Evolutionary conservation across 2,888 invertebrate genomes (phyloP), one percentile per base, ranked within the genome.

Genomic region (Ophion slaviceki): DNA sequence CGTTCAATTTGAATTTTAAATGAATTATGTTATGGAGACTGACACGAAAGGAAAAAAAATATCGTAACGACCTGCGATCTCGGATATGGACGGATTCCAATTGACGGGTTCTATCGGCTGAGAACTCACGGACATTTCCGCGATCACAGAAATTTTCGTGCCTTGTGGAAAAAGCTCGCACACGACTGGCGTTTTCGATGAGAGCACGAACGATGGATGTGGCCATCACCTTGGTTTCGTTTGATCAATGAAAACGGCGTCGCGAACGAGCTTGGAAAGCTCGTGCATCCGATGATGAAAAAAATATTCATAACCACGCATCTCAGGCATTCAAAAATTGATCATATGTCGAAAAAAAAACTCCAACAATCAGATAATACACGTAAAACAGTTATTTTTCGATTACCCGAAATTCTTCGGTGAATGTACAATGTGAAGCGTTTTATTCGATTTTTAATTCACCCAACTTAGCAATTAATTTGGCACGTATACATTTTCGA

Each of bases 21-120:
- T 57, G 7, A 28, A 64, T 53, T 47, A 1, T 79, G 53, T 66
- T 20, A 20, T 40, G 10, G 11, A 40, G 28, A 70, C n/a, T 57
- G 14, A 45, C 10, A 6, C 2, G 20, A n/a, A 28, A 72, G 72
- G 14, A 36, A n/a, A 68, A 68, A 62, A 64, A 64, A 17, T 53
- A n/a, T 45, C 36, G 20, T 28, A 59, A 32, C 32, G 7, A 87
- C 87, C 87, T 86, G 84, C 71, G 20, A 87, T 87, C 59, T 87
- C 87, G 32, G 84, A 75, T 70, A 86, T 70, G 36, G 87, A 79
- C n/a, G 87, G 87, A n/a, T 87, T 80, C 87, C 87, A 87, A 83
- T 86, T 59, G 53, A 57, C 20, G 62, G 57, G 79, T 81, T 86
- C 78, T 57, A 66, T 28, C 59, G 66, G 53, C 66, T 76, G 84